Percentiles rank a stretch among this genome's conserved stretches.
Conservation (phyloP, 2,888 invertebrate genomes). For the Aethes cnicana region DNA sequence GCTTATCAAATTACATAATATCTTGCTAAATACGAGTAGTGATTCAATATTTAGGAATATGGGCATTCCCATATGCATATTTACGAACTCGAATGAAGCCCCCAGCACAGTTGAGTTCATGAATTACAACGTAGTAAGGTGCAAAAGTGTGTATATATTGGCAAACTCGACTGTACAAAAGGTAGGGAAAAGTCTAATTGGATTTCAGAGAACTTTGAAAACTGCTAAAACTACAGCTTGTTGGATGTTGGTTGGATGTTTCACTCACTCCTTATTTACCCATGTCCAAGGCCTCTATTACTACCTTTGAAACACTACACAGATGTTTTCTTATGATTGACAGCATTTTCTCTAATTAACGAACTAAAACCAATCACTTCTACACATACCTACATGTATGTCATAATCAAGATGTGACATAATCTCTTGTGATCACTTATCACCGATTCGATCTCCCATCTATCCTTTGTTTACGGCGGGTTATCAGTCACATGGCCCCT, state of each 20-base stretch:
- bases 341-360: too few relatives aligned
- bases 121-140: too few relatives aligned
- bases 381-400: too few relatives aligned
- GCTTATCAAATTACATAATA: too few relatives aligned
- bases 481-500: constrained; percentile 71
- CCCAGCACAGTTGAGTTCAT: too few relatives aligned
- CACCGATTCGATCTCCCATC: constrained; percentile 17
- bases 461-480: constrained; percentile 47
- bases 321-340: too few relatives aligned
- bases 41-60: too few relatives aligned
- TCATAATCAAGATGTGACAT: constrained; percentile 1
- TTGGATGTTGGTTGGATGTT: constrained; percentile 3
- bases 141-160: too few relatives aligned
- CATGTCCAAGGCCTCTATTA: constrained; percentile 7
- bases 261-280: neutral
- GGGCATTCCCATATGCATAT: too few relatives aligned
- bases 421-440: constrained; percentile 16
- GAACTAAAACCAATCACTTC: too few relatives aligned
- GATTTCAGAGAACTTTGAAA: constrained; percentile 4
- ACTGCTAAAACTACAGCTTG: constrained; percentile 1
- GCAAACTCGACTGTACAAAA: neutral
- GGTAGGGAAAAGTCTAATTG: constrained; percentile 1
- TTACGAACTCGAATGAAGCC: too few relatives aligned
- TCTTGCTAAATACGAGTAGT: too few relatives aligned
- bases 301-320: constrained; percentile 10